Evolutionary conservation across 2,797 vertebrate genomes (phyloP), one percentile per base, ranked within the genome.

Genomic region (Periparus ater): DNA sequence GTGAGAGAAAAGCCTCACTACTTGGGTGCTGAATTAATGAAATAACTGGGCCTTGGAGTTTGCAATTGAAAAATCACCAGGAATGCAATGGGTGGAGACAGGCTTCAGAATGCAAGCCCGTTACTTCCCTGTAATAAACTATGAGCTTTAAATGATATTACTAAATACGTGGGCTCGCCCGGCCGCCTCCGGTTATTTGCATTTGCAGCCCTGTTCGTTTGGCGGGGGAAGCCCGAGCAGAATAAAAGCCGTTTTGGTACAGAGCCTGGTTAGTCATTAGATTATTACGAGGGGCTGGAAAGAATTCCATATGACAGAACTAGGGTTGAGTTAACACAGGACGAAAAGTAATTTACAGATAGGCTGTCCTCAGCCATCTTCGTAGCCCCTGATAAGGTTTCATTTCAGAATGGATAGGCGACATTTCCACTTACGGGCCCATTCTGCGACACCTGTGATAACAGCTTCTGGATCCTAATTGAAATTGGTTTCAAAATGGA

Each of bases 401-500:
- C 99, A 99, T 99, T 99, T 99, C 99, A 99, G 99, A 99, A 99
- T 99, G 99, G 99, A 99, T 99, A 99, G 99, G 98, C 99, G 99
- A 99, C 99, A 99, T 99, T 99, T 99, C 99, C 99, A 99, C 99
- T 99, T 98, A 99, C 98, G 98, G 98, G 98, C 98, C 98, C 98
- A 99, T 99, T 99, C 99, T 99, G 99, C 98, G 98, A 99, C 99
- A 99, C 99, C 99, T 99, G 99, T 99, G 99, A 99, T 99, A 99
- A 99, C 99, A 99, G 99, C 99, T 99, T 99, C 99, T 99, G 99
- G 99, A 99, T 99, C 99, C 99, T 99, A 99, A 99, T 99, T 99
- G 99, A 99, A 99, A 99, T 99, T 99, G 99, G 99, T 99, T 99
- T 99, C 98, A 99, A 99, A 99, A 99, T 99, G 99, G 99, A 99